Evolutionary conservation across 2,797 vertebrate species (phyloP).

Genomic region (Emys orbicularis): DNA sequence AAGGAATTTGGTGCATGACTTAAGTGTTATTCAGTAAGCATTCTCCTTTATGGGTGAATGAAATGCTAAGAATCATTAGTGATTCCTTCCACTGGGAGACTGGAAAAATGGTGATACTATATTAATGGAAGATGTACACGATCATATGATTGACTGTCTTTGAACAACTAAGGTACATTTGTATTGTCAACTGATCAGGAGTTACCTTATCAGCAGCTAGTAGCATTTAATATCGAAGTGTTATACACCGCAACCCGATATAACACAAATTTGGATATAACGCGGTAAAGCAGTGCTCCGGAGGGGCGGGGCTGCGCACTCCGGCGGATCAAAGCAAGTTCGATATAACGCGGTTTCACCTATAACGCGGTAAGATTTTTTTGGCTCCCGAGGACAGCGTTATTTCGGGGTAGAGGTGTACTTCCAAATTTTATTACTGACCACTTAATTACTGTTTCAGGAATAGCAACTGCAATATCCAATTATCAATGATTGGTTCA

Average conservation of each 20-base stretch:
- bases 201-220: neutral
- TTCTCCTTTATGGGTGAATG: neutral
- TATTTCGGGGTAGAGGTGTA: too few species aligned
- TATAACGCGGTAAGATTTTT: too few species aligned
- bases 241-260: too few species aligned
- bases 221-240: neutral
- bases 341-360: too few species aligned
- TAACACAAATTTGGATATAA: too few species aligned
- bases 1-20: neutral
- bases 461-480: neutral
- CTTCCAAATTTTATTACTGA: neutral
- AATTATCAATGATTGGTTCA: neutral
- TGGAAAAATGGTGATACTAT: neutral
- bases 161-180: neutral
- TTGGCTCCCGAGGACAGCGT: too few species aligned
- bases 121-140: neutral
- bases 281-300: too few species aligned
- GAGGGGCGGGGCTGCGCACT: too few species aligned
- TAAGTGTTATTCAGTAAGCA: neutral
- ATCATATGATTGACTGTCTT: neutral
- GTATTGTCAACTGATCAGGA: neutral
- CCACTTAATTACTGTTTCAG: neutral
- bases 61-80: neutral
- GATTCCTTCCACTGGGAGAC: neutral
- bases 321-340: too few species aligned